A percentile compares a stretch with the other conserved stretches of the same genome.
Evolutionary conservation across 2,797 vertebrate species (phyloP).

Genomic region (Limnodromus scolopaceus): DNA sequence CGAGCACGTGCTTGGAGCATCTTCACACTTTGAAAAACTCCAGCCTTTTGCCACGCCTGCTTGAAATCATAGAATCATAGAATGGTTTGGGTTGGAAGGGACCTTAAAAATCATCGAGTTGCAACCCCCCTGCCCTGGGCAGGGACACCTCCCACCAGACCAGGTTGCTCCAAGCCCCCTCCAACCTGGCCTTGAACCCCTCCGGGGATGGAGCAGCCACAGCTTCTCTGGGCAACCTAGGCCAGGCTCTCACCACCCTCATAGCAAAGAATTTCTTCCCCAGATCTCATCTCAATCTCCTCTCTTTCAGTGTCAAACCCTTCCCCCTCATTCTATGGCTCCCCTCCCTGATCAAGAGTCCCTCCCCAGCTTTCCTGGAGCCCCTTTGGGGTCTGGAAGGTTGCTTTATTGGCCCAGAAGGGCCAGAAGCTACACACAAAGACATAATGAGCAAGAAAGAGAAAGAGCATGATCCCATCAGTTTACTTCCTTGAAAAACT

Average conservation of each 20-base stretch:
- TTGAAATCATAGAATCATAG: background rate
- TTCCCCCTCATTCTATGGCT: background rate
- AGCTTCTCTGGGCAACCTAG: background rate
- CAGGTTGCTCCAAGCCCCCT: background rate
- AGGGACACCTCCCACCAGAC: background rate
- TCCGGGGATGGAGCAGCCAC: background rate
- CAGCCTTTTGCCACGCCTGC: background rate
- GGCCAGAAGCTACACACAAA: background rate
- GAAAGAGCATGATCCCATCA: background rate
- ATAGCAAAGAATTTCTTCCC: background rate
- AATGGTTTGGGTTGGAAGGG: background rate
- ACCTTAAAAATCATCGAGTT: background rate
- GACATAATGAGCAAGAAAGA: accelerated
- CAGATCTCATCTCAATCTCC: background rate
- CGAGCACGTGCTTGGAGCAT: background rate
- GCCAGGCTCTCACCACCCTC: background rate
- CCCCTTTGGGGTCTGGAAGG: background rate
- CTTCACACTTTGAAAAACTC: background rate
- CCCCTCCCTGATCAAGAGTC: background rate
- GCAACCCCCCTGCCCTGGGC: background rate
- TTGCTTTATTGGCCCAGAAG: background rate
- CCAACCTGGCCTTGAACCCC: background rate
- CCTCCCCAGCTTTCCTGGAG: background rate
- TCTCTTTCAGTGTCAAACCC: background rate
- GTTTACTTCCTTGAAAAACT: background rate